These are phyloP conservation scores for Hemichromis elongatus DNA, from an alignment of 2,113 vertebrate genomes.

Conservation along the genomic window DNA sequence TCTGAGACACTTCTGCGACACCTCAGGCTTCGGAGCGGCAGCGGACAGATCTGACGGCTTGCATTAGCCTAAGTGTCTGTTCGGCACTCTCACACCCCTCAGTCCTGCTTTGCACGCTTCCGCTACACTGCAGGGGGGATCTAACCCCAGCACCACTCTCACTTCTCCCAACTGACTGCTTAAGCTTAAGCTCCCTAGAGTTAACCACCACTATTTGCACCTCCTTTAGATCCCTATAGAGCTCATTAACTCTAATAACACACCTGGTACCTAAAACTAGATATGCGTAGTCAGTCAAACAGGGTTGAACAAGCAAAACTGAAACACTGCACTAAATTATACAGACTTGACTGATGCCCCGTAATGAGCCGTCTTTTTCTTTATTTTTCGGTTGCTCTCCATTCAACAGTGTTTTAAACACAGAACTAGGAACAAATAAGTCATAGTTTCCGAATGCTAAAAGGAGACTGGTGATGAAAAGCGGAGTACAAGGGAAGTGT, in stretches of 20 bases:
- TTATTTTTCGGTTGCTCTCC: background rate
- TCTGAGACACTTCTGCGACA: constrained; percentile 64
- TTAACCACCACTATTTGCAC: constrained; percentile 19
- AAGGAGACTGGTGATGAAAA: constrained; percentile 21
- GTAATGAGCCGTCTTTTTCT: constrained; percentile 3
- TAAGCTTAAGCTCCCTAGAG: constrained; percentile 6
- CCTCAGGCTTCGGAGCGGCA: constrained; percentile 49
- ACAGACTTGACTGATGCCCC: background rate
- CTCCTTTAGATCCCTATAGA: constrained; percentile 19
- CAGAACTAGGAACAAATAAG: constrained; percentile 28
- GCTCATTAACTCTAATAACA: constrained; percentile 21
- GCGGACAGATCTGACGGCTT: constrained; percentile 63
- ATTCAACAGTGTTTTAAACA: constrained; percentile 22
- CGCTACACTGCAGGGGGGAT: constrained; percentile 40
- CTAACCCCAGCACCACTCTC: constrained; percentile 40
- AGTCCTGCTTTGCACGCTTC: constrained; percentile 46
- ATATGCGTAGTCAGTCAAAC: background rate
- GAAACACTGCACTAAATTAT: background rate
- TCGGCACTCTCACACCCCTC: constrained; percentile 58
- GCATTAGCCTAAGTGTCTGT: constrained; percentile 68
- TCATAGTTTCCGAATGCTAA: constrained; percentile 60
- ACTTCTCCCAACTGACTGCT: constrained; percentile 11
- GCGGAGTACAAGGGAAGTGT: constrained; percentile 14
- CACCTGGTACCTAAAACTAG: constrained; percentile 11
- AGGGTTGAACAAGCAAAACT: background rate